A percentile compares a stretch with the other conserved stretches of the same genome.
Conservation (phyloP, 2,888 invertebrate genomes). For the Dryobotodes eremita region DNA sequence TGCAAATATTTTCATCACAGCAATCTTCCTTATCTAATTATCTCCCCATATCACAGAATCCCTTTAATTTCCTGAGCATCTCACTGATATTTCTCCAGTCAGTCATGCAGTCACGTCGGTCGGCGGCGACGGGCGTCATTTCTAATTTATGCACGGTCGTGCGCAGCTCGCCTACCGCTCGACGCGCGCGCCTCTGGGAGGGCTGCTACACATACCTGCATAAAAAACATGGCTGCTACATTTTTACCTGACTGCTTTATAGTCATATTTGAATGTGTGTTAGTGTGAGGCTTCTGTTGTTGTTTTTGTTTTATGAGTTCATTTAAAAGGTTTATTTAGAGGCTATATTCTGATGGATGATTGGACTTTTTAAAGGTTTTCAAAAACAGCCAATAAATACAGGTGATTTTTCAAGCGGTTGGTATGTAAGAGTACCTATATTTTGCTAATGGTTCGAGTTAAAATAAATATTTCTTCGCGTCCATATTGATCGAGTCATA, state of each 20-base stretch:
- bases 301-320: conserved; percentile 15
- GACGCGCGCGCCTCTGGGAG: conserved; percentile 65
- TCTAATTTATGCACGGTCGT: conserved; percentile 87
- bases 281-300: conserved; percentile 31
- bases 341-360: conserved; percentile 19
- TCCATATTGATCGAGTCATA: neutral
- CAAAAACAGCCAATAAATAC: neutral
- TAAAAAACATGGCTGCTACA: conserved; percentile 53
- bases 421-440: neutral
- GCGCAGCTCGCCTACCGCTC: conserved; percentile 78
- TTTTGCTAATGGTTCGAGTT: neutral
- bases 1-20: neutral
- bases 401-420: neutral
- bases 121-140: conserved; percentile 73
- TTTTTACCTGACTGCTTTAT: conserved; percentile 55
- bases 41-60: conserved; percentile 16
- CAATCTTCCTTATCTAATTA: conserved; percentile 16
- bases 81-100: conserved; percentile 58
- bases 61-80: conserved; percentile 40
- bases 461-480: too few species aligned
- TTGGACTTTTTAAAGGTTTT: neutral
- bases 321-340: conserved; percentile 7
- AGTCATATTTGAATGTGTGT: conserved; percentile 47
- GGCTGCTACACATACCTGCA: conserved; percentile 61
- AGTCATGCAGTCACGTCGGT: conserved; percentile 63